Base-by-base conservation (phyloP, 2,888 invertebrate species). In the Meteorus colon region DNA sequence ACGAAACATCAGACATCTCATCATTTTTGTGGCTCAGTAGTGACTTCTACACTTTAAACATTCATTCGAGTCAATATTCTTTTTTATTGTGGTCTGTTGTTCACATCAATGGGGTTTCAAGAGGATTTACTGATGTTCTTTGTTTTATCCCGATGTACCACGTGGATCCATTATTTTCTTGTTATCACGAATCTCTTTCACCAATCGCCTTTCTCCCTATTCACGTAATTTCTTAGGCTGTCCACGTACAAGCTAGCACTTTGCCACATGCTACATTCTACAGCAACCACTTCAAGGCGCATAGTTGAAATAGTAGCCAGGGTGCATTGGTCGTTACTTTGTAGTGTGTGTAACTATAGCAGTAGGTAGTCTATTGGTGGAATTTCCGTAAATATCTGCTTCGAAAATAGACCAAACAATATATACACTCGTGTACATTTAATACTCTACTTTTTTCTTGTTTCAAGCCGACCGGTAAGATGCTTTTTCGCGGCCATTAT, bases 261-360 rank as follows among this genome's bases (percentile, higher is more conserved):
- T 70, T 59, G 37, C 69, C 69, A 59, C 69, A 55, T 70, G 55
- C 69, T 34, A 55, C 59, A 70, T 70, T 59, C 27, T 37, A 37
- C 14, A 1, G 37, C 19, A 70, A 19, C 55, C 24, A 55, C 69
- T 70, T 59, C 37, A 10, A 31, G 24, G 12, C 37, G 5, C 37
- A 65, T 41, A 37, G 37, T 37, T 41, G 19, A 8, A 65, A 65
- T 65, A 37, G 41, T 41, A 5, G 31, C 2, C 4, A 37, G n/a
- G 65, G 37, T 65, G n/a, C 37, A 41, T 37, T 37, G 24, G 34
- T 62, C 8, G 59, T 29, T 60, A 12, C 12, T 4, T 60, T 19
- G 19, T 0, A 12, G 12, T 60, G 2, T 19, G 59, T 24, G 8
- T 24, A 59, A 1, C 6, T 59, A 19, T 14, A 19, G 0, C 24